These are phyloP conservation scores for Acrobasis consociella DNA, from an alignment of 2,888 invertebrate genomes.

Conservation along the genomic window DNA sequence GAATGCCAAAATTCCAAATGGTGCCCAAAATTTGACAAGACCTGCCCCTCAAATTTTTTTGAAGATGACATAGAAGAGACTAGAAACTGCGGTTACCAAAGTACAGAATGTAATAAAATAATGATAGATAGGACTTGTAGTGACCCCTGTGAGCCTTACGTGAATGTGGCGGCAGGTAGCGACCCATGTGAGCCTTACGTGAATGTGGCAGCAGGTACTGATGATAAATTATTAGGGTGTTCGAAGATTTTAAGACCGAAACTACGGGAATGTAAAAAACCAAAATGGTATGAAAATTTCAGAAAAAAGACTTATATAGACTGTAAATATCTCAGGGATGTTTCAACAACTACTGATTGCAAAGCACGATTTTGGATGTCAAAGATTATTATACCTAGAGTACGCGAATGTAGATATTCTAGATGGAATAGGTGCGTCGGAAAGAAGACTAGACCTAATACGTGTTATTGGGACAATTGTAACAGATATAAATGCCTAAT, in stretches of 20 bases:
- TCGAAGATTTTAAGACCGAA: not conserved
- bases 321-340: not conserved
- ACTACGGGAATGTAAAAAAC: not conserved
- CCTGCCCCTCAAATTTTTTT: not conserved
- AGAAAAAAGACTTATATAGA: not conserved
- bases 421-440: not conserved
- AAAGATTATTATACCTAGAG: not conserved
- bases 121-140: not conserved
- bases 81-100: not conserved
- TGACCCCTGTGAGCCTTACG: not conserved
- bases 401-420: not conserved
- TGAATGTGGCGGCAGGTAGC: not conserved
- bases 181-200: not conserved
- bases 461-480: not conserved
- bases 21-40: not conserved
- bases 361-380: slow-evolving; percentile 1
- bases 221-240: not conserved
- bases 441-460: not conserved
- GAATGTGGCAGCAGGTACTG: not conserved
- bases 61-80: not conserved
- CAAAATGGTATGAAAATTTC: not conserved
- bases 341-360: not conserved
- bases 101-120: not conserved
- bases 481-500: not conserved
- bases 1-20: not conserved